Percentiles rank a stretch among this genome's conserved stretches.
phyloP scores from a whole-genome alignment of 2,888 invertebrate species.

The Drosophila kuntzei region DNA sequence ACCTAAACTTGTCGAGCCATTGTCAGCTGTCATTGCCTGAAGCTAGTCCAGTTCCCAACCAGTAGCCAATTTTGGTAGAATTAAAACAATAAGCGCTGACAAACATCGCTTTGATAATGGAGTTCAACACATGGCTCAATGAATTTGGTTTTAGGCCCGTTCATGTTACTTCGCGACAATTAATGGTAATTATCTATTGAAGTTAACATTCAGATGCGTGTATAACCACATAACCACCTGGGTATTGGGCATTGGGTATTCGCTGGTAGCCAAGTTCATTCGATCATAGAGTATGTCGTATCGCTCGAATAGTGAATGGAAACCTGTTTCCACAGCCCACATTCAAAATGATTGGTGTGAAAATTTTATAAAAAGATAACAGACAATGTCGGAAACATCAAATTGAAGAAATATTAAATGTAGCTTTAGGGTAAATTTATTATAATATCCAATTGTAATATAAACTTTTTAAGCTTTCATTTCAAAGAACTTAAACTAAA shows the following conservation, averaged over 20 bases:
- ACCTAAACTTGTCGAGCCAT: conserved; percentile 52
- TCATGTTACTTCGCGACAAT: conserved; percentile 67
- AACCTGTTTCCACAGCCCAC: conserved; percentile 64
- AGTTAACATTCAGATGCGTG: conserved; percentile 54
- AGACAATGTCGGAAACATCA: conserved; percentile 20
- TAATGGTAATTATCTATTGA: conserved; percentile 71
- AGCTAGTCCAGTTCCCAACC: conserved; percentile 37
- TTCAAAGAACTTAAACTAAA: background rate
- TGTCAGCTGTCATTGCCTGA: conserved; percentile 45
- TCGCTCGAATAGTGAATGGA: conserved; percentile 53
- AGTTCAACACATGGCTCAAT: conserved; percentile 68
- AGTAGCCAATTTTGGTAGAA: conserved; percentile 49
- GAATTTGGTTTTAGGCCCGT: conserved; percentile 55
- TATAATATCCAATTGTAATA: background rate
- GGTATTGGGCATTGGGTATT: conserved; percentile 16
- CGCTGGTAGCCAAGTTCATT: conserved; percentile 47
- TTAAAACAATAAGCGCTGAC: conserved; percentile 77
- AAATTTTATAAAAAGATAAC: conserved; percentile 36
- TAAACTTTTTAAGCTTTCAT: background rate
- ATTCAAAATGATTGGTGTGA: conserved; percentile 40
- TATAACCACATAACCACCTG: conserved; percentile 33
- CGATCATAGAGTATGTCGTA: conserved; percentile 31
- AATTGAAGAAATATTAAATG: conserved; percentile 13
- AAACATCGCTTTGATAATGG: conserved; percentile 55
- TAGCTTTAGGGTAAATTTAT: background rate